phyloP scores from a whole-genome alignment of 2,888 invertebrate genomes.

The Plemyria rubiginata region DNA sequence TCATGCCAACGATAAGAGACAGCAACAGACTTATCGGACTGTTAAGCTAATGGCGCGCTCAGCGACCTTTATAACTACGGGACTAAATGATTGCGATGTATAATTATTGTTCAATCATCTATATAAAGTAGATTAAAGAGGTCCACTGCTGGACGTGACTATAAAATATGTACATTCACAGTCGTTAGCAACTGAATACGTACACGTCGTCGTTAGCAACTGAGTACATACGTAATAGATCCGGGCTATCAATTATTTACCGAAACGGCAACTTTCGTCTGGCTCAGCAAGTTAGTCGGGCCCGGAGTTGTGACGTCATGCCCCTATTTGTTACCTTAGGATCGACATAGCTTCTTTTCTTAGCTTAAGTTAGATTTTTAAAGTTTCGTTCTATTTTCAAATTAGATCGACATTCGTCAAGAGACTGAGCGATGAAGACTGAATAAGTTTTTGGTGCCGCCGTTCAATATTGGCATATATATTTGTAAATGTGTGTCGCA shows the following conservation, averaged over 20 bases:
- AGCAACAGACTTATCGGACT: too few relatives aligned
- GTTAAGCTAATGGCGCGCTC: too few relatives aligned
- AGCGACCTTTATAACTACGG: too few relatives aligned
- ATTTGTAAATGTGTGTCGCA: not conserved
- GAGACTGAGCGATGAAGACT: not conserved
- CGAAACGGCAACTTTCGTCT: constrained; percentile 68
- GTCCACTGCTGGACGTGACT: too few relatives aligned
- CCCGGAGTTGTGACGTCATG: constrained; percentile 74
- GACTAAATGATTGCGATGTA: too few relatives aligned
- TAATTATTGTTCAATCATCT: too few relatives aligned
- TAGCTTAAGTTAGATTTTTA: constrained; percentile 14
- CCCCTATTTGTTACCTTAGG: constrained; percentile 51
- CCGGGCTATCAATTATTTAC: constrained; percentile 69
- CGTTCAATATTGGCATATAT: not conserved
- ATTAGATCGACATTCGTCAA: constrained; percentile 7
- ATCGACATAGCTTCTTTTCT: constrained; percentile 12
- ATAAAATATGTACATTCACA: too few relatives aligned
- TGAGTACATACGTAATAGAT: constrained; percentile 65
- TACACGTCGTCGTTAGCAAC: too few relatives aligned
- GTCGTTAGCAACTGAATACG: too few relatives aligned
- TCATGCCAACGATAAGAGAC: too few relatives aligned
- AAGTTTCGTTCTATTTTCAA: constrained; percentile 18
- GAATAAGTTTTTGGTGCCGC: not conserved
- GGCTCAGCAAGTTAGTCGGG: constrained; percentile 61
- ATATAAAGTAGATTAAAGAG: too few relatives aligned